Evolutionary conservation across 2,888 invertebrate genomes (phyloP).

Genomic region (Drosophila borborema): DNA sequence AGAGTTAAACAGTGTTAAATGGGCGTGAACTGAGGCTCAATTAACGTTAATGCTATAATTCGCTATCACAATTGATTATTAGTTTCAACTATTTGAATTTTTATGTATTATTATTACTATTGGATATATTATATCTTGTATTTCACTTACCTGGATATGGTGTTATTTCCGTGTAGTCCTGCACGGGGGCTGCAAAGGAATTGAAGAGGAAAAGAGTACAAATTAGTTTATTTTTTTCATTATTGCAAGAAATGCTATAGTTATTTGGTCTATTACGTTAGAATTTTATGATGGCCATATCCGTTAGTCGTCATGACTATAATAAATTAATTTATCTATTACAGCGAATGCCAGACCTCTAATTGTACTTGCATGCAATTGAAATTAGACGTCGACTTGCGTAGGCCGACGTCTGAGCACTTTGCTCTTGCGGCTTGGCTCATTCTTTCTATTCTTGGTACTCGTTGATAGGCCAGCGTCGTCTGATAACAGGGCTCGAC

Average conservation of each 20-base stretch:
- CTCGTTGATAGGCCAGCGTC: constrained; percentile 49
- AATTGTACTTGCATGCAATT: constrained; percentile 72
- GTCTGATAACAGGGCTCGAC: constrained; percentile 71
- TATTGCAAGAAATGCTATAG: constrained; percentile 34
- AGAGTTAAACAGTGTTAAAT: constrained; percentile 7
- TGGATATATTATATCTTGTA: neutral
- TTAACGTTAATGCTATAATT: constrained; percentile 24
- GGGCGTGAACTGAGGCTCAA: constrained; percentile 21
- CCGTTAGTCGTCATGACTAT: constrained; percentile 70
- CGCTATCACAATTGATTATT: constrained; percentile 21
- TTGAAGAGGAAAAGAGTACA: constrained; percentile 70
- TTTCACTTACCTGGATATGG: constrained; percentile 87
- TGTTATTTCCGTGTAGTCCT: constrained; percentile 88
- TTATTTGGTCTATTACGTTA: constrained; percentile 43
- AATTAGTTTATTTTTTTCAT: constrained; percentile 12
- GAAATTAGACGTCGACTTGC: constrained; percentile 64
- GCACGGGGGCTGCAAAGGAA: constrained; percentile 88
- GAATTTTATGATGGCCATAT: constrained; percentile 67
- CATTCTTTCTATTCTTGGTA: constrained; percentile 21
- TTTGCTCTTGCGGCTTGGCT: constrained; percentile 1
- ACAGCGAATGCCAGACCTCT: constrained; percentile 60
- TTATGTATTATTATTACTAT: neutral
- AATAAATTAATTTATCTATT: constrained; percentile 78
- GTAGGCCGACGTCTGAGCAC: constrained; percentile 52
- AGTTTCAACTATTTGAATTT: constrained; percentile 1